These are phyloP conservation scores for Drosophila neotestacea DNA, from an alignment of 2,888 invertebrate species.

Conservation along the genomic window DNA sequence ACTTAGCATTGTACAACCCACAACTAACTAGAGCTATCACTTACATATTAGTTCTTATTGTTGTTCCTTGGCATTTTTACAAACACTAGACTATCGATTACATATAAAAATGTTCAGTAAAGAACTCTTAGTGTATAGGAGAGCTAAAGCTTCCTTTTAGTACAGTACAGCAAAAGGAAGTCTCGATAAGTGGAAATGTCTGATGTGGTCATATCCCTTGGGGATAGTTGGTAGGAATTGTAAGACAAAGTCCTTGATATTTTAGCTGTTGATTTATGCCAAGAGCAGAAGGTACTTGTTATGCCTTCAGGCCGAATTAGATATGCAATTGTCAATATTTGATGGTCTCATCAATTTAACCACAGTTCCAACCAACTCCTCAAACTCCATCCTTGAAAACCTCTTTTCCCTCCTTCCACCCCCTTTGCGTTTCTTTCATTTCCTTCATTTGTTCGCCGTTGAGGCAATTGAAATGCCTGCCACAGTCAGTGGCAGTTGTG, in stretches of 20 bases:
- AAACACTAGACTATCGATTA: neutral
- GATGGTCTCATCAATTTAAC: slow-evolving; percentile 77
- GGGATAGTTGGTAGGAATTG: slow-evolving; percentile 30
- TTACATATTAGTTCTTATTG: neutral
- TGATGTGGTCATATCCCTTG: slow-evolving; percentile 9
- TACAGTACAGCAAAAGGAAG: neutral
- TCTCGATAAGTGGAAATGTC: slow-evolving; percentile 19
- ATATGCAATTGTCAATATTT: slow-evolving; percentile 79
- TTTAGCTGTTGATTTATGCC: slow-evolving; percentile 51
- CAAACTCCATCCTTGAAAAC: neutral
- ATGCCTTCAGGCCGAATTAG: slow-evolving; percentile 53
- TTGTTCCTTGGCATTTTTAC: neutral
- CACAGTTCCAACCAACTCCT: slow-evolving; percentile 1
- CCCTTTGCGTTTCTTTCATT: neutral
- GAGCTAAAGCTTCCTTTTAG: neutral
- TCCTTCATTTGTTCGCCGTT: neutral
- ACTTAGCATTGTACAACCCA: too few species aligned
- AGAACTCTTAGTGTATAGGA: too few species aligned
- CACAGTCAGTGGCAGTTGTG: slow-evolving; percentile 34
- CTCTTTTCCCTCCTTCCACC: too few species aligned
- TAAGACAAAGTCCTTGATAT: slow-evolving; percentile 38
- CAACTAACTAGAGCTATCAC: neutral
- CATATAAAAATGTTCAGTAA: neutral
- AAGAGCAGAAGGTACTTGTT: slow-evolving; percentile 28
- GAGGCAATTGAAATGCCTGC: slow-evolving; percentile 71